Conservation (phyloP, 1,140 invertebrate genomes). For the Condylostylus longicornis region DNA sequence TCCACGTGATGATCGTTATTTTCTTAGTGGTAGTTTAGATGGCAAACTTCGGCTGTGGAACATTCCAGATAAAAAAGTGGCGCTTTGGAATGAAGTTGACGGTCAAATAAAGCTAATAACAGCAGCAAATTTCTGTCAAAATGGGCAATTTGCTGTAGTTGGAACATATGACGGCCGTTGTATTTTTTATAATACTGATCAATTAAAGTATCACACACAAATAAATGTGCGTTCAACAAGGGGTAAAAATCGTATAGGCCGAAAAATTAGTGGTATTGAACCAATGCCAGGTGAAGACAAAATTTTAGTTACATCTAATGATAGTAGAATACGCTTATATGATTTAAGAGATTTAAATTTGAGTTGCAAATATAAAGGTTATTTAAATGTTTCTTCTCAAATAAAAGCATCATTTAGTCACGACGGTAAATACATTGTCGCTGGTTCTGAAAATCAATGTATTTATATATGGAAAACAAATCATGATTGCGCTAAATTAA, state of each 20-base stretch:
- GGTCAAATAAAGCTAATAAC: slow-evolving; percentile 90
- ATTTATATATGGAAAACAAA: slow-evolving; percentile 96
- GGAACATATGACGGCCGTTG: slow-evolving; percentile 97
- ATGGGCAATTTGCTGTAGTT: slow-evolving; percentile 94
- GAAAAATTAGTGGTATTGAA: slow-evolving; percentile 95
- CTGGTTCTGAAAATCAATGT: slow-evolving; percentile 95
- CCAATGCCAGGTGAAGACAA: slow-evolving; percentile 93
- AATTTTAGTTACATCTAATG: slow-evolving; percentile 95
- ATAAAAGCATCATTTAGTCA: slow-evolving; percentile 95
- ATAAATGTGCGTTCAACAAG: slow-evolving; percentile 89
- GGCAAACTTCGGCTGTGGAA: slow-evolving; percentile 97
- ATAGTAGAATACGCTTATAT: slow-evolving; percentile 91
- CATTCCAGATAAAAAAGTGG: slow-evolving; percentile 95
- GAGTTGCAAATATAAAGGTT: slow-evolving; percentile 93
- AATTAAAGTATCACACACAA: slow-evolving; percentile 95
- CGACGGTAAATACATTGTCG: slow-evolving; percentile 92
- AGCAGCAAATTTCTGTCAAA: slow-evolving; percentile 93
- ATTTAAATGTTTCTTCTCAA: slow-evolving; percentile 89
- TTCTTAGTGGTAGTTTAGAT: slow-evolving; percentile 87
- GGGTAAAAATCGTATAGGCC: slow-evolving; percentile 83
- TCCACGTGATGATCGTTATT: slow-evolving; percentile 89
- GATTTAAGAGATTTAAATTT: slow-evolving; percentile 90
- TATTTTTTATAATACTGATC: slow-evolving; percentile 96
- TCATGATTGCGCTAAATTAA: slow-evolving; percentile 91
- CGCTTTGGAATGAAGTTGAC: slow-evolving; percentile 94